Conservation (phyloP, 1,140 invertebrate species). For the Apis mellifera region DNA sequence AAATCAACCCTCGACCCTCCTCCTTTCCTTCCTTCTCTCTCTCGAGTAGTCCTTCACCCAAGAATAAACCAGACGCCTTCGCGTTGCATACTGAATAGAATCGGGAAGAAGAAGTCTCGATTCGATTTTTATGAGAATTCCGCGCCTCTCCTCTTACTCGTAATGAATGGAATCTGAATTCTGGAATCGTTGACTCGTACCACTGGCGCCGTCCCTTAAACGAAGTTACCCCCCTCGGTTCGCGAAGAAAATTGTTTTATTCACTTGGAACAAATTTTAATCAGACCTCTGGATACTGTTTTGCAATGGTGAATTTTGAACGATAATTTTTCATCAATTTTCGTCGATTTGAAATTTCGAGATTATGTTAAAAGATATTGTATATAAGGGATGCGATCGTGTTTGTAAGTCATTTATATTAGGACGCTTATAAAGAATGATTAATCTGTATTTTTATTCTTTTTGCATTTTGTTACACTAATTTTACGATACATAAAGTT, state of each 20-base stretch:
- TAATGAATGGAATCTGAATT: background rate
- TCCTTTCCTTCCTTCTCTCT: background rate
- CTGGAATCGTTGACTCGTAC: slow-evolving; percentile 29
- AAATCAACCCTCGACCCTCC: slow-evolving; percentile 45
- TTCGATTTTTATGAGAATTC: slow-evolving; percentile 12
- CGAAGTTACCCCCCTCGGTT: no score
- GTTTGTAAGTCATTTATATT: no score
- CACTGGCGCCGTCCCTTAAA: background rate
- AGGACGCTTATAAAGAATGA: no score
- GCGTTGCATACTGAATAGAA: slow-evolving; percentile 46
- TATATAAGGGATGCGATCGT: no score
- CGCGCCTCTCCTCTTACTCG: background rate
- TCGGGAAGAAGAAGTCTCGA: background rate
- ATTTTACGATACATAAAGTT: no score
- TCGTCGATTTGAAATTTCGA: no score
- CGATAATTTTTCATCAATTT: no score
- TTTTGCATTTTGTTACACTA: no score
- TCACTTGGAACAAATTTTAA: background rate
- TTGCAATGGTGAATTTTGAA: background rate
- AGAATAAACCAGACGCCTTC: slow-evolving; percentile 44
- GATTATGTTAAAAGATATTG: no score
- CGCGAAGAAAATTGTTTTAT: background rate
- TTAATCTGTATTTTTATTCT: no score
- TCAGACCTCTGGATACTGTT: background rate
- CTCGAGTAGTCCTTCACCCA: slow-evolving; percentile 20